Base-by-base conservation (phyloP, 2,888 invertebrate genomes). In the Hydraecia micacea region DNA sequence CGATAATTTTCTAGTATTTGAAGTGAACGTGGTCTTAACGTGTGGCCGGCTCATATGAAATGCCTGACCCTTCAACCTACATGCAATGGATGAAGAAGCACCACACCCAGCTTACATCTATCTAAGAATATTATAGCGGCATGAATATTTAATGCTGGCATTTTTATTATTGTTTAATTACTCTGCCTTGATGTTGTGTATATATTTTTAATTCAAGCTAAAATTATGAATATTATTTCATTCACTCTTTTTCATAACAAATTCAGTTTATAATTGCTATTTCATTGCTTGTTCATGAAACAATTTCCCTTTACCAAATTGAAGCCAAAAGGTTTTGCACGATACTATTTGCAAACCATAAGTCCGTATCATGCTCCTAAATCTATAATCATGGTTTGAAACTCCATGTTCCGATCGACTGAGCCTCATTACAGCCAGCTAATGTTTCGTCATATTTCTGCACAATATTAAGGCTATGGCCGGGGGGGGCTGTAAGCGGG, bases 401-500 rank as follows among this genome's bases (percentile, higher is more conserved):
- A 86, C 86, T 79, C 74, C 58, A 83, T 79, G 84, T 85, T 85
- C 73, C 80, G 80, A 80, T 86, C 72, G 76, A 74, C 65, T 80
- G 76, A 80, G 58, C 73, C 80, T 85, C 85, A 85, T 85, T 86
- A 85, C 76, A 70, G 13, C 73, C 25, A 80, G 84, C 84, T 84
- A 76, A 85, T 85, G 80, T 85, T 85, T 85, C 84, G 80, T 85
- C 85, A 85, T 87, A 87, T 87, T 86, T 87, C 81, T 81, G 74
- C 71, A 80, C 83, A 79, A 79, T 84, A 87, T 84, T 83, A 83
- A 80, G 84, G 73, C 73, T 76, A 70, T 87, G 79, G 93, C 94
- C 93, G 76, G 78, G 92, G 94, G 92, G 92, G 94, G 92, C 86
- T 86, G 85, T 73, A 83, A 88, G 86, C 90, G 90, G 90, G 87